A percentile compares a stretch with the other conserved stretches of the same genome.
Conservation (phyloP, 1,140 invertebrate species). For the Cyrtorhinus lividipennis region DNA sequence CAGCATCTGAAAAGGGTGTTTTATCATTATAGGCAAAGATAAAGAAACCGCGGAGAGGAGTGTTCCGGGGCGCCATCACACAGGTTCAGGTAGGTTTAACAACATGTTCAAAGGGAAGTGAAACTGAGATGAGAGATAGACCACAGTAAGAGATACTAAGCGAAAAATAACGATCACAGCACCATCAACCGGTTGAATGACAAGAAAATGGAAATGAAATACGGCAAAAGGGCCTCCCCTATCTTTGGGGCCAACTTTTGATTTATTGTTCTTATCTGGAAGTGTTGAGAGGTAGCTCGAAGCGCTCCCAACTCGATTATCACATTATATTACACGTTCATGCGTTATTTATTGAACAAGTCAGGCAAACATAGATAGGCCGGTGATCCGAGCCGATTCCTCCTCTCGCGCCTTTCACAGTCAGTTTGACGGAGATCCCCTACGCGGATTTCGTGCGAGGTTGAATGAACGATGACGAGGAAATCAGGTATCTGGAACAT, state of each 20-base stretch:
- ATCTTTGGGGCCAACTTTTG: not conserved
- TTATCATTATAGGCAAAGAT: too few relatives aligned
- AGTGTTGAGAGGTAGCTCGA: not conserved
- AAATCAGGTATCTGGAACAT: too few relatives aligned
- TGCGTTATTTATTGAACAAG: slow-evolving; percentile 8
- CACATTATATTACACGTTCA: slow-evolving; percentile 6
- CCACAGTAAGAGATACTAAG: not conserved
- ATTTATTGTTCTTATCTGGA: slow-evolving; percentile 8
- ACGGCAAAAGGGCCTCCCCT: slow-evolving; percentile 1
- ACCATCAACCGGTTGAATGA: not conserved
- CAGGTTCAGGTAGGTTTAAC: too few relatives aligned
- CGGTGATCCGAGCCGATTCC: not conserved
- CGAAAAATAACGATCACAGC: not conserved
- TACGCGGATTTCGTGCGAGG: too few relatives aligned
- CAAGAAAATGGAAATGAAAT: slow-evolving; percentile 9
- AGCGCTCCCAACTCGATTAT: not conserved
- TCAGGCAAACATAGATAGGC: not conserved
- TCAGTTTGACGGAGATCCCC: too few relatives aligned
- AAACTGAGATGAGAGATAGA: too few relatives aligned
- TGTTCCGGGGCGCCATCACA: too few relatives aligned
- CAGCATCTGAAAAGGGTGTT: too few relatives aligned
- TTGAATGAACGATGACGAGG: too few relatives aligned
- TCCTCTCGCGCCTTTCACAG: not conserved
- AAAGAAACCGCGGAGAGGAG: too few relatives aligned
- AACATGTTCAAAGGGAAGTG: too few relatives aligned